A percentile compares a stretch with the other conserved stretches of the same genome.
These are phyloP conservation scores for Diadumene lineata DNA, from an alignment of 92 coral and sea anemone species.

Conservation along the genomic window DNA sequence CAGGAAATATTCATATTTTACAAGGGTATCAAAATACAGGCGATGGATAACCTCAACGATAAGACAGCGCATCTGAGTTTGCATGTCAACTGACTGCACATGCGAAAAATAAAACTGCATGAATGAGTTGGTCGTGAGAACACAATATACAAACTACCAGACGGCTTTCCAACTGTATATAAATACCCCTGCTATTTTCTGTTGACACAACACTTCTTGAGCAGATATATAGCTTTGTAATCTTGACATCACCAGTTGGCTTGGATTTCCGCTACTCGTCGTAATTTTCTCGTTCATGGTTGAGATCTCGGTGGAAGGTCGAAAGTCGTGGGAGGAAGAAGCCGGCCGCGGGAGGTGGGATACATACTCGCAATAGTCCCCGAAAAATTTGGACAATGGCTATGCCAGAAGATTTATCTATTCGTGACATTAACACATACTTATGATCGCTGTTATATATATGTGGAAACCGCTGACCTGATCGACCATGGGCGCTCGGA, in stretches of 20 bases:
- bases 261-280: background rate
- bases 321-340: background rate
- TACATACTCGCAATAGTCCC: background rate
- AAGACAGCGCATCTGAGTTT: slow-evolving; percentile 21
- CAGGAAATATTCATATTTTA: slow-evolving; percentile 76
- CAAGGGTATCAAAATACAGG: slow-evolving; percentile 78
- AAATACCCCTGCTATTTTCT: background rate
- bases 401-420: background rate
- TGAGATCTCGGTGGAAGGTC: background rate
- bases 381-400: background rate
- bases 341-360: background rate
- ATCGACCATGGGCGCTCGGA: background rate
- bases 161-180: slow-evolving; percentile 1
- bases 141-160: slow-evolving; percentile 6
- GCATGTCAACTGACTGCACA: slow-evolving; percentile 5
- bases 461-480: background rate
- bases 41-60: slow-evolving; percentile 74
- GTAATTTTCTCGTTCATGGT: background rate
- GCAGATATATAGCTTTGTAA: slow-evolving; percentile 1
- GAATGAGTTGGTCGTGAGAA: slow-evolving; percentile 4
- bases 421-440: background rate
- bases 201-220: background rate
- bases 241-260: background rate
- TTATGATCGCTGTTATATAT: background rate
- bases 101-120: too few species aligned